These are phyloP conservation scores for Busseola fusca DNA, from an alignment of 2,888 invertebrate genomes.

Conservation along the genomic window DNA sequence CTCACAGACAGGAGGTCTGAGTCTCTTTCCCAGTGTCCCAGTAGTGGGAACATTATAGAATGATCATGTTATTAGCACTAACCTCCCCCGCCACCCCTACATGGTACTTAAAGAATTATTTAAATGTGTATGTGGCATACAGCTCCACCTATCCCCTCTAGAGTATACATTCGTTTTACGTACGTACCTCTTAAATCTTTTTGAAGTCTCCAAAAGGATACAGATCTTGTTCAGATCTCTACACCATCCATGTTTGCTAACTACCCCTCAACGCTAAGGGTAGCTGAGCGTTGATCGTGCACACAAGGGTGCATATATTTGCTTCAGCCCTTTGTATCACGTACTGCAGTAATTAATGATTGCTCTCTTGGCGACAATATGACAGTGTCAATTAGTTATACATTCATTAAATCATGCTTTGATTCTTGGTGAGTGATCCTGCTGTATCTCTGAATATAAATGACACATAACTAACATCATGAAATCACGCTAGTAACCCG, in stretches of 20 bases:
- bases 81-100: too few species aligned
- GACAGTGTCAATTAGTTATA: slow-evolving; percentile 15
- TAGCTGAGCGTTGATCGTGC: slow-evolving; percentile 6
- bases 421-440: neutral
- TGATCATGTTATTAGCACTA: too few species aligned
- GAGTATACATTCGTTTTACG: neutral
- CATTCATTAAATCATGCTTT: slow-evolving; percentile 10
- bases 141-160: too few species aligned
- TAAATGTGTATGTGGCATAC: too few species aligned
- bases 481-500: neutral
- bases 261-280: slow-evolving; percentile 5
- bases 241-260: slow-evolving; percentile 28
- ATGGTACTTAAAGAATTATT: too few species aligned
- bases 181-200: neutral
- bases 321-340: neutral
- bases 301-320: slow-evolving; percentile 49
- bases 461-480: too few species aligned
- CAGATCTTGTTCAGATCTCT: slow-evolving; percentile 43
- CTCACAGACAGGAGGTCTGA: too few species aligned
- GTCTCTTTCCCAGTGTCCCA: too few species aligned
- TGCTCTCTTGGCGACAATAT: slow-evolving; percentile 10
- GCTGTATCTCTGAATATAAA: neutral
- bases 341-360: slow-evolving; percentile 21
- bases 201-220: slow-evolving; percentile 9
- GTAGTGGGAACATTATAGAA: too few species aligned